Conservation (phyloP, 2,113 vertebrate species). For the Malurus cyaneus region DNA sequence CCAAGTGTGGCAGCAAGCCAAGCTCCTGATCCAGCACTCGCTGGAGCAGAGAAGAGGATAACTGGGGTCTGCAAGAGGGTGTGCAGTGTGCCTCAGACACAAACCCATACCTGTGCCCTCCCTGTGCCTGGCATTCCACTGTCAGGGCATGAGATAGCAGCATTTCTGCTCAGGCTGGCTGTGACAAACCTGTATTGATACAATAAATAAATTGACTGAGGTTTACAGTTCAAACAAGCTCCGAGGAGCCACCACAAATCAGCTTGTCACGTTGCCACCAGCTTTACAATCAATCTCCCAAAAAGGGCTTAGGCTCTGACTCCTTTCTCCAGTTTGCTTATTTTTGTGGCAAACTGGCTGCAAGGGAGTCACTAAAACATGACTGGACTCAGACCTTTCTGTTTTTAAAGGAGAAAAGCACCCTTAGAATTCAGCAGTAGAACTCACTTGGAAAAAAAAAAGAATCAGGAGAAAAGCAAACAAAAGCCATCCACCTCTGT, state of each 20-base stretch:
- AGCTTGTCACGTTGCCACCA: constrained; percentile 55
- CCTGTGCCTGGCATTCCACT: background rate
- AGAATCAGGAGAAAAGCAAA: background rate
- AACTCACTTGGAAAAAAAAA: background rate
- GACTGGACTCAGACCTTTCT: constrained; percentile 32
- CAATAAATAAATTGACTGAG: constrained; percentile 46
- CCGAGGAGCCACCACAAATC: constrained; percentile 61
- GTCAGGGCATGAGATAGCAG: background rate
- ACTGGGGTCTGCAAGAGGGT: background rate
- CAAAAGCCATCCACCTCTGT: background rate
- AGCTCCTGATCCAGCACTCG: fast-evolving
- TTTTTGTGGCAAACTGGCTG: constrained; percentile 54
- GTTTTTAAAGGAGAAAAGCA: constrained; percentile 8
- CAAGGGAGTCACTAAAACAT: constrained; percentile 19
- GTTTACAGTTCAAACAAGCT: constrained; percentile 59
- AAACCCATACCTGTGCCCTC: background rate
- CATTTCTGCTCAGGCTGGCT: background rate
- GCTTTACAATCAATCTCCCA: constrained; percentile 57
- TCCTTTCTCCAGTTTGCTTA: constrained; percentile 58
- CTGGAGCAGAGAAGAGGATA: background rate
- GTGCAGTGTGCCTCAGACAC: background rate
- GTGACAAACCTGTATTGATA: constrained; percentile 3
- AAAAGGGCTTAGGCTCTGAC: constrained; percentile 54
- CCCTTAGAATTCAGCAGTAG: background rate
- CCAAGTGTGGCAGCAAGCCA: background rate